phyloP scores from a whole-genome alignment of 2,888 invertebrate genomes.

The Ochlodes sylvanus region DNA sequence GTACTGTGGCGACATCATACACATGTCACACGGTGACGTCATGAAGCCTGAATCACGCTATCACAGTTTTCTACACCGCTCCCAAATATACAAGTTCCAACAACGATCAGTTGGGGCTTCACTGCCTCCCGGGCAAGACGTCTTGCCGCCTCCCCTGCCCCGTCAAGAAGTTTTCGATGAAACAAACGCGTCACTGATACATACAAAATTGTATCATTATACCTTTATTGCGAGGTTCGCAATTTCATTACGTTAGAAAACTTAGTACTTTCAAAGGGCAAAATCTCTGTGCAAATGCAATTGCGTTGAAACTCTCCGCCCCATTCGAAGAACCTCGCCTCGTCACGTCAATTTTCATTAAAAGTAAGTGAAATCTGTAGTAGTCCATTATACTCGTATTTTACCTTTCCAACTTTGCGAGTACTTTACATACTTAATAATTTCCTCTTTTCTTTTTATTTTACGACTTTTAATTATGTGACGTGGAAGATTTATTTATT shows the following conservation, averaged over 20 bases:
- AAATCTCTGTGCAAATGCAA: not conserved
- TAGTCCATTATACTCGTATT: constrained; percentile 16
- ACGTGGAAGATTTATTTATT: not conserved
- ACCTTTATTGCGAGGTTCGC: not conserved
- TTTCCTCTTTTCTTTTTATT: constrained; percentile 1
- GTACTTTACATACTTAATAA: constrained; percentile 1
- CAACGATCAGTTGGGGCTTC: too few relatives aligned
- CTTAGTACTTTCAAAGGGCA: too few relatives aligned
- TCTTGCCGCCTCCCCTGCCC: too few relatives aligned
- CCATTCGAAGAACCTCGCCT: not conserved
- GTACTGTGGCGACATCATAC: too few relatives aligned
- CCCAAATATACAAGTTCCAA: too few relatives aligned
- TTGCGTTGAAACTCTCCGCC: constrained; percentile 4
- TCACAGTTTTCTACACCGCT: too few relatives aligned
- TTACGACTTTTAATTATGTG: not conserved
- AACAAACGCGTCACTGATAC: too few relatives aligned
- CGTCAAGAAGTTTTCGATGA: too few relatives aligned
- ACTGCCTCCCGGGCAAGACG: too few relatives aligned
- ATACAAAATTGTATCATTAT: too few relatives aligned
- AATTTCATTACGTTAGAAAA: not conserved
- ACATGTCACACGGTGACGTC: too few relatives aligned
- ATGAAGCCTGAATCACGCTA: too few relatives aligned
- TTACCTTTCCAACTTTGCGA: constrained; percentile 10
- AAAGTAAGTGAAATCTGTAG: constrained; percentile 18
- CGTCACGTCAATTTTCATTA: constrained; percentile 16